Evolutionary conservation across 2,888 invertebrate species (phyloP).

Genomic region (Scaeva pyrastri): DNA sequence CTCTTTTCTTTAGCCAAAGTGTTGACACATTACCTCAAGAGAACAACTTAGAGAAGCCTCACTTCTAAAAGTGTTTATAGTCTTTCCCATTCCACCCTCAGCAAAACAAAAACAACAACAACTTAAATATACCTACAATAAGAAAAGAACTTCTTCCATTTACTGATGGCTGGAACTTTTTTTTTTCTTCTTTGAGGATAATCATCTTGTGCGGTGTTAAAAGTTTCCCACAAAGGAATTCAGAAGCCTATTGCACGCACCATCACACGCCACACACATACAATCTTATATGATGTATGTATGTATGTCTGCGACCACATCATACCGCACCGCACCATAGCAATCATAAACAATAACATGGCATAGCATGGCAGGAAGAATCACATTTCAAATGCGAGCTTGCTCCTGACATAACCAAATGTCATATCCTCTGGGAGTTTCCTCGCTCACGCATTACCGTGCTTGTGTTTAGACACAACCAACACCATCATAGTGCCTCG

Average conservation of each 20-base stretch:
- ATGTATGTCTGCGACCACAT: constrained; percentile 34
- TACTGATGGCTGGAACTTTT: not conserved
- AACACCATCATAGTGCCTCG: constrained; percentile 31
- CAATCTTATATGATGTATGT: not conserved
- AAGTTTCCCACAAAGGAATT: constrained; percentile 7
- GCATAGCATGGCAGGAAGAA: constrained; percentile 56
- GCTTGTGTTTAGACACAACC: constrained; percentile 26
- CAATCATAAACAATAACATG: constrained; percentile 61
- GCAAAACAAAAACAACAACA: not conserved
- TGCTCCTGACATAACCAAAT: constrained; percentile 46
- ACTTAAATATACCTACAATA: constrained; percentile 7
- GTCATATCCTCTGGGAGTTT: constrained; percentile 29
- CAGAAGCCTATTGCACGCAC: constrained; percentile 21
- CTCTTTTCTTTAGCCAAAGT: constrained; percentile 23
- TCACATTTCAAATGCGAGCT: constrained; percentile 61
- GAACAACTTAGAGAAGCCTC: constrained; percentile 21
- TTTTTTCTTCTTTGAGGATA: not conserved
- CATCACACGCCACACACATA: too few relatives aligned
- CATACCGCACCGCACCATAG: too few relatives aligned
- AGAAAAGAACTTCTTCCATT: constrained; percentile 11
- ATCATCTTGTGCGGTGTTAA: constrained; percentile 3
- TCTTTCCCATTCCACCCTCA: too few relatives aligned
- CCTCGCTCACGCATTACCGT: constrained; percentile 27
- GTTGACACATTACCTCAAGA: constrained; percentile 35
- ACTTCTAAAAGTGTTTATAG: not conserved